These are phyloP conservation scores for Rhopalosiphum maidis DNA, from an alignment of 1,140 invertebrate species.

Conservation along the genomic window DNA sequence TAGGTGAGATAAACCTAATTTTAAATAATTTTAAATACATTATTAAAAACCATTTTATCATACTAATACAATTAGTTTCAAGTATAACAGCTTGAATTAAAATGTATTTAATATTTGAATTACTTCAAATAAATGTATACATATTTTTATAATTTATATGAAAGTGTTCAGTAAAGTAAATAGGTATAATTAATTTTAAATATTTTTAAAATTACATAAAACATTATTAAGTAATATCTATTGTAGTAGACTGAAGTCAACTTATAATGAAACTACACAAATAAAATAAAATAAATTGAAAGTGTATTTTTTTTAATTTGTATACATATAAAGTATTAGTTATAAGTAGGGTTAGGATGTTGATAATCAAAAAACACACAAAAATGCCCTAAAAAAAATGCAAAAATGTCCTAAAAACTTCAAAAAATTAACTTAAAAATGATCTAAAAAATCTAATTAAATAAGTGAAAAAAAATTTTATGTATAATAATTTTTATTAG, in stretches of 20 bases:
- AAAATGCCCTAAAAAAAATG: too few relatives aligned
- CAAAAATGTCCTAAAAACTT: too few relatives aligned
- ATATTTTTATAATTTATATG: not conserved
- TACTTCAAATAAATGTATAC: not conserved
- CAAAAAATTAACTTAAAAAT: too few relatives aligned
- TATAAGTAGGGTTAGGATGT: too few relatives aligned
- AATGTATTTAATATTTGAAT: not conserved
- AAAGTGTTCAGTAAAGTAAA: not conserved
- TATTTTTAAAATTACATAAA: not conserved
- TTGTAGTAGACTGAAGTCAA: not conserved
- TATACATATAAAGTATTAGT: too few relatives aligned
- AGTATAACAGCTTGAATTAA: not conserved
- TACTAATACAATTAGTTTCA: not conserved
- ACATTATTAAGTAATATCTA: not conserved
- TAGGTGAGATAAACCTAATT: slow-evolving; percentile 58
- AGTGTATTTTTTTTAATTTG: not conserved
- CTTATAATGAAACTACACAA: not conserved
- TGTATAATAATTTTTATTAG: too few relatives aligned
- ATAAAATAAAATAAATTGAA: not conserved
- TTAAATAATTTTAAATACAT: not conserved
- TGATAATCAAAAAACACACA: too few relatives aligned
- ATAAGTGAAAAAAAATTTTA: too few relatives aligned
- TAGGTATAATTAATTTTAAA: not conserved
- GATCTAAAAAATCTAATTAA: too few relatives aligned
- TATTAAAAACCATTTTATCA: not conserved